Percentiles rank a stretch among this genome's conserved stretches.
phyloP scores from a whole-genome alignment of 2,113 vertebrate species.

The Mirza zaza region DNA sequence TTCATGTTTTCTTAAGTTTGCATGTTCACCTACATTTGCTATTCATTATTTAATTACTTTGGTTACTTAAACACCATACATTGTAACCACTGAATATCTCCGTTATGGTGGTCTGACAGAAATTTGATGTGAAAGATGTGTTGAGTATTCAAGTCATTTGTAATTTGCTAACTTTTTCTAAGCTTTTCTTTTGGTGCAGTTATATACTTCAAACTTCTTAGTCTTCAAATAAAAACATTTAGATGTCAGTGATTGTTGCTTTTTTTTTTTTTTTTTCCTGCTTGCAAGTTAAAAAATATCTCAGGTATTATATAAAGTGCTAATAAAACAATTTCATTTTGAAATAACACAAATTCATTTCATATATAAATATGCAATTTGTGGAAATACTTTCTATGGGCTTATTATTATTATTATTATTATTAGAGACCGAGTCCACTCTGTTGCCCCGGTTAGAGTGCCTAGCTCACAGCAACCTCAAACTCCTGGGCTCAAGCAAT shows the following conservation, averaged over 20 bases:
- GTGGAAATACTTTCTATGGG: neutral
- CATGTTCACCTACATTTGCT: neutral
- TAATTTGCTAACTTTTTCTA: conserved; percentile 1
- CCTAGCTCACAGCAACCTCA: no score
- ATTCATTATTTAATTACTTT: neutral
- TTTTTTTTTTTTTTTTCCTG: neutral
- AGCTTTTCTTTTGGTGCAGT: conserved; percentile 12
- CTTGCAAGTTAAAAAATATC: neutral
- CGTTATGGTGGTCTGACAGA: neutral
- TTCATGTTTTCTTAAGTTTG: neutral
- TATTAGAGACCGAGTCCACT: no score
- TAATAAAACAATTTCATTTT: conserved; percentile 16
- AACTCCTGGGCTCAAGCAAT: no score
- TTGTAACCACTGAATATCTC: neutral
- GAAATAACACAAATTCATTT: conserved; percentile 34
- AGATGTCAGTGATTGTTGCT: neutral
- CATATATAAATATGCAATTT: neutral
- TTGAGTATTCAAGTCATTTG: neutral
- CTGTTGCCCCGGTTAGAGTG: no score
- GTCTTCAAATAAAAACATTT: conserved; percentile 58
- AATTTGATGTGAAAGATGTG: neutral
- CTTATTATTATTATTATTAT: neutral
- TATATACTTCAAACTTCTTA: neutral
- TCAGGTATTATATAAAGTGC: conserved; percentile 38
- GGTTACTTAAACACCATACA: neutral